Conservation (phyloP, 2,888 invertebrate genomes). For the Cataglyphis altisquamis region DNA sequence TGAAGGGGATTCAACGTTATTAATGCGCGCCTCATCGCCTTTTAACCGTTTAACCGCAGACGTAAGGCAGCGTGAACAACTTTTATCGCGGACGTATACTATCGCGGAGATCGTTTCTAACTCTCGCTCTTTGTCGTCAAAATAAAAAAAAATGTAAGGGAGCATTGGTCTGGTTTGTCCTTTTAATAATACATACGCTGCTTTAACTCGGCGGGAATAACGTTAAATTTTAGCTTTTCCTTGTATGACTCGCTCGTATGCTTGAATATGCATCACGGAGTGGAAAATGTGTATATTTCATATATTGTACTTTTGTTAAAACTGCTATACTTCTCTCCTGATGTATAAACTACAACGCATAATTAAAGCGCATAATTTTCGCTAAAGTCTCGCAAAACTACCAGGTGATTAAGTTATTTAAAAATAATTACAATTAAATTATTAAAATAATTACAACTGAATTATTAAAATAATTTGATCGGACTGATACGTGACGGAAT, state of each 20-base stretch:
- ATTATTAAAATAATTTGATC: slow-evolving; percentile 8
- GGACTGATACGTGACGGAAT: slow-evolving; percentile 19
- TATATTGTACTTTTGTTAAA: neutral
- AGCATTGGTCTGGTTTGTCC: neutral
- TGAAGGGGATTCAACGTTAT: slow-evolving; percentile 45
- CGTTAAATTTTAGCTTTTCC: neutral
- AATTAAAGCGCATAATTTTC: neutral
- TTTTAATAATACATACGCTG: neutral
- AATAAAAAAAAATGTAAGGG: neutral
- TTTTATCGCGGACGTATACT: neutral
- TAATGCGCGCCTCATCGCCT: slow-evolving; percentile 17
- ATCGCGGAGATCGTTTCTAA: neutral
- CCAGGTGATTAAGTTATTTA: neutral
- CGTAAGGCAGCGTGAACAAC: neutral
- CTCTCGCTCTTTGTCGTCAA: neutral
- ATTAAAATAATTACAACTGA: neutral
- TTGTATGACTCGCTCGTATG: neutral
- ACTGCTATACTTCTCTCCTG: neutral
- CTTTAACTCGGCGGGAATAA: neutral
- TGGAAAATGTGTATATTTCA: neutral
- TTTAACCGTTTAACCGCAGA: slow-evolving; percentile 20
- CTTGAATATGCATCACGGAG: neutral
- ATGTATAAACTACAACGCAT: neutral
- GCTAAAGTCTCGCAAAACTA: neutral
- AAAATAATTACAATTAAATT: neutral